Evolutionary conservation across 2,113 vertebrate species (phyloP).

Genomic region (Passer domesticus): DNA sequence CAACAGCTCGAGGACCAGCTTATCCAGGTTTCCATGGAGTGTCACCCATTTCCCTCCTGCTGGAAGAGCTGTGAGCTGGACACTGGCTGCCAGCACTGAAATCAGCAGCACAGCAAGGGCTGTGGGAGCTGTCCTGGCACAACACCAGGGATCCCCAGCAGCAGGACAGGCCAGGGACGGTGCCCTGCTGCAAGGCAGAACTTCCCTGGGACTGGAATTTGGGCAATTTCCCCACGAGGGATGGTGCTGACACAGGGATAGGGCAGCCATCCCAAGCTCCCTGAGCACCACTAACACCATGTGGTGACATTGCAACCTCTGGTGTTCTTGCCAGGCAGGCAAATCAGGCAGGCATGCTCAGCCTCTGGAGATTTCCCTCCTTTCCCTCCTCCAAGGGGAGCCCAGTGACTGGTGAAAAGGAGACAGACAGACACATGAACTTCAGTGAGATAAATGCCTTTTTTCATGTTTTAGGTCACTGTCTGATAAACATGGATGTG

Average conservation of each 20-base stretch:
- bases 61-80: not conserved
- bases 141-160: not conserved
- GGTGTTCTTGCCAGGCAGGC: not conserved
- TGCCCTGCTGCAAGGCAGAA: not conserved
- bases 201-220: too few species aligned
- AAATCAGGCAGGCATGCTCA: not conserved
- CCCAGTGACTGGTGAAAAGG: not conserved
- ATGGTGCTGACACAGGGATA: not conserved
- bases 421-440: not conserved
- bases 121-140: not conserved
- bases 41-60: not conserved
- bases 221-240: fast-evolving
- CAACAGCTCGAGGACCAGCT: not conserved
- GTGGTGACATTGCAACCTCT: not conserved
- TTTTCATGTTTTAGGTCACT: not conserved
- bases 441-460: not conserved
- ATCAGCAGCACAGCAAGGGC: not conserved
- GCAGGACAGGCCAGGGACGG: not conserved
- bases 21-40: not conserved
- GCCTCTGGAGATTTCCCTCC: not conserved
- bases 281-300: not conserved
- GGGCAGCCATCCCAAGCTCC: not conserved
- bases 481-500: not conserved
- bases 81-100: not conserved
- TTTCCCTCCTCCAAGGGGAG: not conserved